Conservation (phyloP, 2,113 vertebrate species). For the Nibea albiflora region DNA sequence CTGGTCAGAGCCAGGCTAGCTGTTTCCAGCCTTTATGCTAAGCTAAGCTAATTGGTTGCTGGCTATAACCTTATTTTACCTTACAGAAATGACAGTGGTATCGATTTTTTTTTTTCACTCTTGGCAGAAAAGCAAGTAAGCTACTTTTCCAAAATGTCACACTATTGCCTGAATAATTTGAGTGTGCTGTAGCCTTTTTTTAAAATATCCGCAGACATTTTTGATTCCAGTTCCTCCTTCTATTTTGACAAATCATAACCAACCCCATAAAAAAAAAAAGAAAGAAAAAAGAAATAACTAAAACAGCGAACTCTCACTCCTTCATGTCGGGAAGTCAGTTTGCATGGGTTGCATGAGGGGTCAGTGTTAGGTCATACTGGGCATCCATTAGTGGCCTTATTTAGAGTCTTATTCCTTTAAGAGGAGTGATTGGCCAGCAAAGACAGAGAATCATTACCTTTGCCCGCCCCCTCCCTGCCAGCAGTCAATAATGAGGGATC, state of each 20-base stretch:
- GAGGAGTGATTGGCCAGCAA: slow-evolving; percentile 83
- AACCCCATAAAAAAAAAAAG: slow-evolving; percentile 7
- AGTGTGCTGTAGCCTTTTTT: no score
- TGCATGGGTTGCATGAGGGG: slow-evolving; percentile 68
- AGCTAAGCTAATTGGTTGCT: slow-evolving; percentile 14
- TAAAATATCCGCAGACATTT: neutral
- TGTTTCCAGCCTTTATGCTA: neutral
- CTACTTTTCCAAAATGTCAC: neutral
- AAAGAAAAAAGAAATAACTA: slow-evolving; percentile 28
- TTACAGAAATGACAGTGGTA: neutral
- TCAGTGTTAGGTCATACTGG: slow-evolving; percentile 78
- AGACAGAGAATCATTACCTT: slow-evolving; percentile 86
- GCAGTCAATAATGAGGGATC: slow-evolving; percentile 87
- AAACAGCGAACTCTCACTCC: slow-evolving; percentile 34
- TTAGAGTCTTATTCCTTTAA: slow-evolving; percentile 85
- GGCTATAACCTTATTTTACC: neutral
- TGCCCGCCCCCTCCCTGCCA: slow-evolving; percentile 83
- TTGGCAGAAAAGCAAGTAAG: neutral
- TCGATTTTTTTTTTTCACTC: neutral
- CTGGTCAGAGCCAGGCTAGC: neutral
- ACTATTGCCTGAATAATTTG: neutral
- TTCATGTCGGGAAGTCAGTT: slow-evolving; percentile 72
- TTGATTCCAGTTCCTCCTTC: neutral
- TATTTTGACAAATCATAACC: slow-evolving; percentile 37
- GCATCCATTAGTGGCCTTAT: slow-evolving; percentile 86